phyloP scores from a whole-genome alignment of 92 coral and sea anemone species.

The Palythoa heliodiscus region DNA sequence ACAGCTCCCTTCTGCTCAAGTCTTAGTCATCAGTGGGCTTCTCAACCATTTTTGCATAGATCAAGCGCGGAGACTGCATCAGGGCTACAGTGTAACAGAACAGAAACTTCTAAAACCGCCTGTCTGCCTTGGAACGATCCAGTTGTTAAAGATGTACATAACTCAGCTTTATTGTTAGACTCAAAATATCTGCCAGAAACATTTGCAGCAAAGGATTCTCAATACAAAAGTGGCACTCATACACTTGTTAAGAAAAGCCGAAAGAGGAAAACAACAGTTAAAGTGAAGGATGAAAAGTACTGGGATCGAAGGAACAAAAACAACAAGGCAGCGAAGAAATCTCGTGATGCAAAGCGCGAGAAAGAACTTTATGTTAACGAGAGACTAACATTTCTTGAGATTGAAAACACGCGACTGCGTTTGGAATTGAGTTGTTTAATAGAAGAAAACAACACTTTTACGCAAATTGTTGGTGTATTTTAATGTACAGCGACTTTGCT shows the following conservation, averaged over 20 bases:
- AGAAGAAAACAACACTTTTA: background rate
- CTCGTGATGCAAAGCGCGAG: conserved; percentile 31
- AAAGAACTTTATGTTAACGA: background rate
- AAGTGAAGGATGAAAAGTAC: conserved; percentile 20
- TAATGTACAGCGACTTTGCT: no score
- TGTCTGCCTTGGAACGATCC: background rate
- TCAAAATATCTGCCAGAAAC: background rate
- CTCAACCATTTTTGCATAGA: background rate
- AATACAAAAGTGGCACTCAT: background rate
- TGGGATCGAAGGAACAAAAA: conserved; percentile 8
- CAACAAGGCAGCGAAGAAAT: conserved; percentile 19
- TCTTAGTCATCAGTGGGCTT: background rate
- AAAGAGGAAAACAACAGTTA: background rate
- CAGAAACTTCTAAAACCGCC: background rate
- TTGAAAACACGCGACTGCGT: conserved; percentile 13
- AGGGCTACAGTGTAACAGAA: background rate
- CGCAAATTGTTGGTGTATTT: background rate
- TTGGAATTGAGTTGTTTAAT: background rate
- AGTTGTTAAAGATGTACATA: background rate
- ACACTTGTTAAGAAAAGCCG: background rate
- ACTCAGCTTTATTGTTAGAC: background rate
- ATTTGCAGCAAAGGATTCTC: background rate
- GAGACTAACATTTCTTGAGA: background rate
- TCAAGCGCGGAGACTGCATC: background rate
- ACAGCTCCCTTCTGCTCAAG: background rate